phyloP scores from a whole-genome alignment of 2,888 invertebrate genomes.

The Torymus texanus region DNA sequence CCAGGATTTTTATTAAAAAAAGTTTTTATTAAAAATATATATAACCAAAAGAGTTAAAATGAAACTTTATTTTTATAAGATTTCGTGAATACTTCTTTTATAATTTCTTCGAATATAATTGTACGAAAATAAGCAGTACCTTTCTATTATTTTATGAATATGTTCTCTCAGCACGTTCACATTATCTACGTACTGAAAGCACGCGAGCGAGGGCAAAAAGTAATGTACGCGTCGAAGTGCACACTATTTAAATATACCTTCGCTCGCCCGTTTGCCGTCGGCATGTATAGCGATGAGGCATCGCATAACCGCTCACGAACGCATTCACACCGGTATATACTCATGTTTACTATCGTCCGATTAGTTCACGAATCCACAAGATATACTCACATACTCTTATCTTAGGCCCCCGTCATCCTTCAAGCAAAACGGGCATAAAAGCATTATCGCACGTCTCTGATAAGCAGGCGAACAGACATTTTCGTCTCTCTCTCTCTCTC shows the following conservation, averaged over 20 bases:
- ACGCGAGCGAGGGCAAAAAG: too few species aligned
- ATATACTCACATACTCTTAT: slow-evolving; percentile 3
- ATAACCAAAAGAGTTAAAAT: too few species aligned
- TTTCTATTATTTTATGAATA: too few species aligned
- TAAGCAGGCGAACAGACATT: slow-evolving; percentile 35
- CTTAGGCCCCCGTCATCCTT: background rate
- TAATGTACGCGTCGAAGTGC: too few species aligned
- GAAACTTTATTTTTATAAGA: too few species aligned
- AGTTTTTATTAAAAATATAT: too few species aligned
- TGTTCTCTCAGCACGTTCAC: too few species aligned
- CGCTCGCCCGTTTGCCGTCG: background rate
- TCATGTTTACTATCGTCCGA: slow-evolving; percentile 21
- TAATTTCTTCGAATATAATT: too few species aligned
- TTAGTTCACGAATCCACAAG: background rate
- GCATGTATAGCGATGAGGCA: background rate
- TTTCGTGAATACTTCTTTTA: too few species aligned
- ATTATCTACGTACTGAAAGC: too few species aligned
- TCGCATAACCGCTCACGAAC: background rate
- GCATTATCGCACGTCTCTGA: slow-evolving; percentile 24
- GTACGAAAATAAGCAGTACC: too few species aligned
- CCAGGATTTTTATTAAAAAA: too few species aligned
- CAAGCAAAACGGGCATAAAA: slow-evolving; percentile 21
- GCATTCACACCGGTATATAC: background rate
- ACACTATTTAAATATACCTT: background rate
- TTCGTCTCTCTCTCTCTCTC: background rate